Evolutionary conservation across 35 echinoderm and acorn worm genomes (phyloP), one percentile per base, ranked within the genome.

Genomic region (Strongylocentrotus purpuratus): DNA sequence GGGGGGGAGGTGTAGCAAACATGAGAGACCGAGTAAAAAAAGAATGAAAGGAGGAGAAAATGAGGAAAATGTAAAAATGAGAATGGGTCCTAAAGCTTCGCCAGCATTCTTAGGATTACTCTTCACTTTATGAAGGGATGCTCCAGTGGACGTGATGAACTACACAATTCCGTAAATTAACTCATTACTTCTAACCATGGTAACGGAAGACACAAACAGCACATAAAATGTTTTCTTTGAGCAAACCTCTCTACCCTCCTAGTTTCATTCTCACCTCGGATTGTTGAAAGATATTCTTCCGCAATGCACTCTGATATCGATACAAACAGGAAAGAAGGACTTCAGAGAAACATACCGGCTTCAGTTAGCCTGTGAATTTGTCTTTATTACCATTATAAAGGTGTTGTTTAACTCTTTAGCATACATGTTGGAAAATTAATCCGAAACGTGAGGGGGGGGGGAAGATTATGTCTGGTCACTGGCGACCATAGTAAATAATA

Each of bases 141-240:
- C 22, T 22, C 20, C 25, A 9, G 5, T 78, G 20, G 20, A 70
- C 61, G 61, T 70, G 61, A 70, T 70, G 61, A 70, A 70, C 61
- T 17, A 78, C 65, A 78, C 65, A n/a, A 78, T 78, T 78, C 65
- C 65, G 65, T 78, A 78, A 78, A 78, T 78, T 78, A 78, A 78
- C 7, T 78, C 20, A 78, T 78, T 78, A 78, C 22, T n/a, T 18
- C 0, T 28, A 6, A n/a, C 18, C 65, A 78, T 78, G 22, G 65
- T 78, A 78, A 78, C 65, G 65, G 65, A 78, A 28, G 65, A 3
- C 65, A 78, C 65, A 78, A 78, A 78, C 28, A 78, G 7, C 65
- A 78, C 65, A 78, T 78, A 5, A 7, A 78, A 78, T n/a, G 65
- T 78, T 78, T 78, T 78, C 65, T 78, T 78, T 31, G 5, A 22